Evolutionary conservation across 2,888 invertebrate species (phyloP).

Genomic region (Carcina quercana): DNA sequence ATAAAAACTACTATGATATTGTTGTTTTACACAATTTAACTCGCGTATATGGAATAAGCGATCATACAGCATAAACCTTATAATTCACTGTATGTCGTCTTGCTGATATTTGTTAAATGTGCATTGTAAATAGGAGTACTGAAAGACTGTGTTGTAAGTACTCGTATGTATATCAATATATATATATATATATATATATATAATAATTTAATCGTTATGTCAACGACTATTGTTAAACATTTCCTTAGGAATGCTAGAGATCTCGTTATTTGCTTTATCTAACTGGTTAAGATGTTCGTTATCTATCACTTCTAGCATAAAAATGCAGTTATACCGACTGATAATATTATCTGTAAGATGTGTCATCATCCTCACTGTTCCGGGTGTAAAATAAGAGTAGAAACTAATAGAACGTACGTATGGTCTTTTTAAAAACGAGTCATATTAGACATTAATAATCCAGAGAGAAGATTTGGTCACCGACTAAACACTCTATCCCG

Average conservation of each 20-base stretch:
- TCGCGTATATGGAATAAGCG: constrained; percentile 7
- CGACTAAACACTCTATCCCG: no score
- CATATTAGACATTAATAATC: no score
- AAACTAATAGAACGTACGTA: neutral
- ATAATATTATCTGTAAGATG: neutral
- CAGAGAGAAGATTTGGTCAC: no score
- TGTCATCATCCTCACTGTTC: neutral
- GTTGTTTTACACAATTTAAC: neutral
- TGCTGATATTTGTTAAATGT: constrained; percentile 37
- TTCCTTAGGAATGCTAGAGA: constrained; percentile 60
- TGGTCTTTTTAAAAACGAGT: neutral
- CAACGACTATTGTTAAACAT: constrained; percentile 38
- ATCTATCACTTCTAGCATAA: no score
- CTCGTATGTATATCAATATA: constrained; percentile 17
- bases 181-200: constrained; percentile 26
- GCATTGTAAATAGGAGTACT: constrained; percentile 32
- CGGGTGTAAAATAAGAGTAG: neutral
- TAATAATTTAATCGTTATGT: constrained; percentile 36
- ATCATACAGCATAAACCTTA: constrained; percentile 25
- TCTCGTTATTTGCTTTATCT: constrained; percentile 59
- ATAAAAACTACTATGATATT: neutral
- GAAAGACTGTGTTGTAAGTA: constrained; percentile 66
- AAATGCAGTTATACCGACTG: constrained; percentile 12
- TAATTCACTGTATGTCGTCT: constrained; percentile 18
- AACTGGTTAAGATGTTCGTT: no score